Evolutionary conservation across 1,140 invertebrate species (phyloP).

Genomic region (Campodea augens): DNA sequence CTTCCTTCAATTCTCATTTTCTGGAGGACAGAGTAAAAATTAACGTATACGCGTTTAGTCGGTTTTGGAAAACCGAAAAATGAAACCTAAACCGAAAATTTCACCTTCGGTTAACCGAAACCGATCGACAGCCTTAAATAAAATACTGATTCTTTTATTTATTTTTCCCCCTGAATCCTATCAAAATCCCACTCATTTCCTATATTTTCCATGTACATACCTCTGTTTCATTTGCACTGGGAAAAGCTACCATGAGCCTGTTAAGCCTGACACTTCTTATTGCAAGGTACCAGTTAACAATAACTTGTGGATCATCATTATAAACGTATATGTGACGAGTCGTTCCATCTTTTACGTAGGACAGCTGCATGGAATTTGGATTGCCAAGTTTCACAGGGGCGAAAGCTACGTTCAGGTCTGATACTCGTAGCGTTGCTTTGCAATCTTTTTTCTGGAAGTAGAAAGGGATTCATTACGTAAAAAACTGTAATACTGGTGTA

Average conservation of each 20-base stretch:
- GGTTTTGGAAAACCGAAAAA: too few relatives aligned
- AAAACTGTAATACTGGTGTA: too few relatives aligned
- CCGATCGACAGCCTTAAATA: too few relatives aligned
- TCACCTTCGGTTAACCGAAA: too few relatives aligned
- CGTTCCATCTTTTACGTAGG: conserved; percentile 58
- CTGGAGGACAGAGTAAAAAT: too few relatives aligned
- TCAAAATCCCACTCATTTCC: too few relatives aligned
- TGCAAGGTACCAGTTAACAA: conserved; percentile 74
- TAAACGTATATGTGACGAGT: conserved; percentile 76
- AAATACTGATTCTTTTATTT: too few relatives aligned
- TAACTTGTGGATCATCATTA: conserved; percentile 62
- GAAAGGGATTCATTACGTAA: conserved; percentile 6
- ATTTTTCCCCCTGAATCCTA: too few relatives aligned
- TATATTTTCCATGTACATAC: too few relatives aligned
- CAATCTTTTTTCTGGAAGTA: conserved; percentile 39
- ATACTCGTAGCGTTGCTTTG: conserved; percentile 59
- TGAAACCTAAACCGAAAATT: too few relatives aligned
- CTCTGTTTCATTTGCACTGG: conserved; percentile 52
- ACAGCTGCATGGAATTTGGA: conserved; percentile 59
- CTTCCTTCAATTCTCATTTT: too few relatives aligned
- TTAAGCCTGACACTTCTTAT: conserved; percentile 70
- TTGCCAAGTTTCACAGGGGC: conserved; percentile 64
- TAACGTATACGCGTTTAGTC: too few relatives aligned
- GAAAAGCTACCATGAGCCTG: conserved; percentile 61
- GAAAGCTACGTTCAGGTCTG: conserved; percentile 67